Evolutionary conservation across 2,888 invertebrate species (phyloP).

Genomic region (Syritta pipiens): DNA sequence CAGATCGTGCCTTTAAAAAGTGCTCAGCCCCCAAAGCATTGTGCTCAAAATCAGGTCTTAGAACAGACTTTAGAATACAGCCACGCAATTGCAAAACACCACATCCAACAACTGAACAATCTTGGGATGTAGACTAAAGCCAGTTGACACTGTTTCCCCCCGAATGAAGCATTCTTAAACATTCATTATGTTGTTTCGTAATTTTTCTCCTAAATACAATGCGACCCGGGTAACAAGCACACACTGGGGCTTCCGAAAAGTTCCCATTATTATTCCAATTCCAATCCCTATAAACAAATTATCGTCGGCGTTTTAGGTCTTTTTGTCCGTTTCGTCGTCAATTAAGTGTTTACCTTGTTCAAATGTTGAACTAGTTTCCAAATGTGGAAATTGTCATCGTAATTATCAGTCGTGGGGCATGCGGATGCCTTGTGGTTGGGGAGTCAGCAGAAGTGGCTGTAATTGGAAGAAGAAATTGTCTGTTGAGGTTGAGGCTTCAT

Average conservation of each 20-base stretch:
- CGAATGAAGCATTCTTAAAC: conserved; percentile 40
- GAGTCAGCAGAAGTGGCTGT: conserved; percentile 31
- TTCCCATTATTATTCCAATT: conserved; percentile 60
- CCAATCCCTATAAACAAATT: conserved; percentile 65
- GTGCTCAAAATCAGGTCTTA: not conserved
- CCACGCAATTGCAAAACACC: not conserved
- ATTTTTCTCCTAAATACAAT: conserved; percentile 54
- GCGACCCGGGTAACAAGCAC: conserved; percentile 16
- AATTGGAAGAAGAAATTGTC: conserved; percentile 59
- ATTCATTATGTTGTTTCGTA: conserved; percentile 53
- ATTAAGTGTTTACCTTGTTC: conserved; percentile 67
- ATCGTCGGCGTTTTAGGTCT: conserved; percentile 38
- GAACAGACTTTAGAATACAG: conserved; percentile 1
- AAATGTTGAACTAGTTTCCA: conserved; percentile 68
- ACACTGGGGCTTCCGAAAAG: conserved; percentile 30
- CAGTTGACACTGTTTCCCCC: conserved; percentile 45
- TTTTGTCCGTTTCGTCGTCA: conserved; percentile 48
- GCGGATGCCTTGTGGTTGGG: conserved; percentile 62
- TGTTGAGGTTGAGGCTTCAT: conserved; percentile 1
- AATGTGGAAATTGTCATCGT: conserved; percentile 69
- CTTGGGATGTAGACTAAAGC: conserved; percentile 20
- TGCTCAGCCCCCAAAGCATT: no score
- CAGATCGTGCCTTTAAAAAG: no score
- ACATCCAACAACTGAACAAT: conserved; percentile 15
- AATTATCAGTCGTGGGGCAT: conserved; percentile 53